Evolutionary conservation across 2,888 invertebrate genomes (phyloP).

Genomic region (Torymus texanus): DNA sequence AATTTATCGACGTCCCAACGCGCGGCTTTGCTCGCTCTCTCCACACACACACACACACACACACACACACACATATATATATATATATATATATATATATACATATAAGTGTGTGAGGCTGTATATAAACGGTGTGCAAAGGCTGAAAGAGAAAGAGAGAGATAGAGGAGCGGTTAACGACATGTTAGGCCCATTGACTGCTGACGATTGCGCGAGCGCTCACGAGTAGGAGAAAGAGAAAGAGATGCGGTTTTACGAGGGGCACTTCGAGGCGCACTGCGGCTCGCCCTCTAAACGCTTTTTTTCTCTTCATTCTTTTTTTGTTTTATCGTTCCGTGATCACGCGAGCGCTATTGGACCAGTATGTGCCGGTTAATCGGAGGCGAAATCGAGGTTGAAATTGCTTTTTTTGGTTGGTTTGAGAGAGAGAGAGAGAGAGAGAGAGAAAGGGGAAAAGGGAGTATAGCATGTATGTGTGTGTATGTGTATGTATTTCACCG

Average conservation of each 20-base stretch:
- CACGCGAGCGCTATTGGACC: neutral
- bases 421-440: too few relatives aligned
- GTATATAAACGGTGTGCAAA: too few relatives aligned
- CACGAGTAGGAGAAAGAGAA: neutral
- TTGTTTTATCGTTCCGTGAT: neutral
- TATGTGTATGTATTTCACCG: too few relatives aligned
- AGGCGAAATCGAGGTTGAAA: too few relatives aligned
- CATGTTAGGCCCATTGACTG: slow-evolving; percentile 45
- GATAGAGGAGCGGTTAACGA: slow-evolving; percentile 29
- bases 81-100: neutral
- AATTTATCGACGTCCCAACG: slow-evolving; percentile 60
- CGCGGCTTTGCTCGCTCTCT: neutral
- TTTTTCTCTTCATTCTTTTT: neutral
- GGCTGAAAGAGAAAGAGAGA: too few relatives aligned
- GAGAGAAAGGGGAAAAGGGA: too few relatives aligned
- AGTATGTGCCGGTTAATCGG: too few relatives aligned
- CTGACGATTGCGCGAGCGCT: slow-evolving; percentile 8
- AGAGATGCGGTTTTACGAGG: slow-evolving; percentile 28
- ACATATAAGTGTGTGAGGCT: too few relatives aligned
- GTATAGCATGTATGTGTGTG: too few relatives aligned
- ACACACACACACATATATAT: neutral
- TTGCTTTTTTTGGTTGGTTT: too few relatives aligned
- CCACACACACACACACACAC: neutral
- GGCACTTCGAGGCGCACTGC: neutral
- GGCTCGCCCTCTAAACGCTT: neutral